phyloP scores from a whole-genome alignment of 2,113 vertebrate species.

The Megaptera novaeangliae region DNA sequence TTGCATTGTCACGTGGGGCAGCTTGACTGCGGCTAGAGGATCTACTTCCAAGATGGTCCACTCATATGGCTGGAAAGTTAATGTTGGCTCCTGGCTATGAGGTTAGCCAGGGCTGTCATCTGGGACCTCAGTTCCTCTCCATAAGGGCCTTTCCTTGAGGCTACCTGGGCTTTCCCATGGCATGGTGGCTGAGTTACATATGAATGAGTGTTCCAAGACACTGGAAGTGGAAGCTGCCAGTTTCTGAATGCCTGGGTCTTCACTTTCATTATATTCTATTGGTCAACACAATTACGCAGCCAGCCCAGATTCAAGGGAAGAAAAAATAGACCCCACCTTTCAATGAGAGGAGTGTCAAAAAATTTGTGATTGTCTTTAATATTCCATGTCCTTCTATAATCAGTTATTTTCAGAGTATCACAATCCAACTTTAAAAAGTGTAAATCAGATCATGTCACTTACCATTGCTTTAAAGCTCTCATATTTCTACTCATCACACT shows the following conservation, averaged over 20 bases:
- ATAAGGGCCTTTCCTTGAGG: background rate
- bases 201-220: background rate
- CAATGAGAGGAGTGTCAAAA: constrained; percentile 40
- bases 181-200: background rate
- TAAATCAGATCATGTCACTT: constrained; percentile 31
- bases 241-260: background rate
- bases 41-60: background rate
- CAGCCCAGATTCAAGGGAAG: background rate
- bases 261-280: constrained; percentile 22
- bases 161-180: background rate
- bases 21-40: background rate
- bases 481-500: background rate
- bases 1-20: background rate
- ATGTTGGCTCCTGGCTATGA: background rate
- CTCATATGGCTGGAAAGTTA: background rate
- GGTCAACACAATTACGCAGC: constrained; percentile 30
- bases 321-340: background rate
- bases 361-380: constrained; percentile 29
- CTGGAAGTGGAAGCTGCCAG: background rate
- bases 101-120: background rate
- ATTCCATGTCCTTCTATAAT: background rate
- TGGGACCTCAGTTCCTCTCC: background rate
- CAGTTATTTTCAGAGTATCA: constrained; percentile 30
- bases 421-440: constrained; percentile 39
- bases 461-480: background rate